phyloP scores from a whole-genome alignment of 1,140 invertebrate species.

The Sipha flava region DNA sequence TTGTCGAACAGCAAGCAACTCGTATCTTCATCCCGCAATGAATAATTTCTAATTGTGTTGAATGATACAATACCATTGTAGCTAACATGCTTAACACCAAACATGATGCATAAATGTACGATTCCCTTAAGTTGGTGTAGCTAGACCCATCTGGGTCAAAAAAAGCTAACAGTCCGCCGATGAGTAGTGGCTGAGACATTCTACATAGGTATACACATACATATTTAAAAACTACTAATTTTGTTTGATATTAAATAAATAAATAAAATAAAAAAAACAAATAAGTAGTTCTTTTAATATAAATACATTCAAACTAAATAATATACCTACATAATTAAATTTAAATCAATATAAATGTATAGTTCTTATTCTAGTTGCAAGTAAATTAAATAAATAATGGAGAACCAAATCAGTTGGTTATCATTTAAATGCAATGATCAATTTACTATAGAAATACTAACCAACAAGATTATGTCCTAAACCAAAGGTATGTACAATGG shows the following conservation, averaged over 20 bases:
- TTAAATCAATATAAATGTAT: too few species aligned
- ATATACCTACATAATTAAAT: neutral
- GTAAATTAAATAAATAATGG: too few species aligned
- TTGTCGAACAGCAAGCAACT: conserved; percentile 65
- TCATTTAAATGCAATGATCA: too few species aligned
- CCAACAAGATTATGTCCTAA: too few species aligned
- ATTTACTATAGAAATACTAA: too few species aligned
- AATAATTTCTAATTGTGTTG: conserved; percentile 64
- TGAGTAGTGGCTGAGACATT: conserved; percentile 58
- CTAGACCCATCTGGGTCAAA: conserved; percentile 48
- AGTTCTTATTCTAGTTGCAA: too few species aligned
- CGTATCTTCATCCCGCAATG: conserved; percentile 71
- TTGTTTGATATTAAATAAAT: neutral
- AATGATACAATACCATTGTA: conserved; percentile 64
- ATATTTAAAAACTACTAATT: neutral
- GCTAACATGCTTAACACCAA: conserved; percentile 61
- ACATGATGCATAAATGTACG: conserved; percentile 56
- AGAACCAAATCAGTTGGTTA: too few species aligned
- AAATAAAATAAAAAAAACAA: neutral
- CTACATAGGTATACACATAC: conserved; percentile 44
- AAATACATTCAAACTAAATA: neutral
- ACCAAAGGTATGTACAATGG: too few species aligned
- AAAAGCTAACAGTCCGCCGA: conserved; percentile 62
- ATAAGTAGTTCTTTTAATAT: neutral
- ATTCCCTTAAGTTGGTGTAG: conserved; percentile 45